Evolutionary conservation across 2,113 vertebrate genomes (phyloP).

Genomic region (Neogobius melanostomus): DNA sequence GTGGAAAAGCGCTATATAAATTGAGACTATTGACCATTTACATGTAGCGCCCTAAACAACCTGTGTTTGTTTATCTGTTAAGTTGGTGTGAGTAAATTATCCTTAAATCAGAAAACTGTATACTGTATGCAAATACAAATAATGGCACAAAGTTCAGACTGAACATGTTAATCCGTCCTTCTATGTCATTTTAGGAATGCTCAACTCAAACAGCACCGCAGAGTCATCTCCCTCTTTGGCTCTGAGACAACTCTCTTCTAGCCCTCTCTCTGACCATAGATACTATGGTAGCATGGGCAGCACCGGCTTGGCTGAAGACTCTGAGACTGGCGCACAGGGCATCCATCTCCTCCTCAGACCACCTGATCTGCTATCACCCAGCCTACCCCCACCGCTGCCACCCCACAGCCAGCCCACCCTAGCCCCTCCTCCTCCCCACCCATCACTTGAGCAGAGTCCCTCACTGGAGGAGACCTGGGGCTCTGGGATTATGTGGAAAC

Average conservation of each 20-base stretch:
- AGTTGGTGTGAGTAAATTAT: too few species aligned
- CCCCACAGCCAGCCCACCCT: constrained; percentile 71
- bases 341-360: constrained; percentile 78
- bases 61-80: too few species aligned
- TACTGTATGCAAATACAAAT: too few species aligned
- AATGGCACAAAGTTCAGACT: too few species aligned
- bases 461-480: constrained; percentile 80
- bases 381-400: constrained; percentile 70
- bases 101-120: too few species aligned
- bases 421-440: constrained; percentile 68
- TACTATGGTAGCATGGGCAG: constrained; percentile 36
- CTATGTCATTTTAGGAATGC: constrained; percentile 33
- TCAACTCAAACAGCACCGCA: constrained; percentile 41
- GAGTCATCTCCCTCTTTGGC: constrained; percentile 29
- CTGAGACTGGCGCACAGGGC: constrained; percentile 73
- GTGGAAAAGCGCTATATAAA: too few species aligned
- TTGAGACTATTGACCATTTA: too few species aligned
- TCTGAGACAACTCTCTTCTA: constrained; percentile 17
- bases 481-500: constrained; percentile 88
- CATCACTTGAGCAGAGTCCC: constrained; percentile 53
- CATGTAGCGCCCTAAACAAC: too few species aligned
- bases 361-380: constrained; percentile 72
- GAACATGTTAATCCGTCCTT: too few species aligned
- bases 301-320: constrained; percentile 45
- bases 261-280: constrained; percentile 30